These are phyloP conservation scores for Neogobius melanostomus DNA, from an alignment of 2,113 vertebrate species.

Conservation along the genomic window DNA sequence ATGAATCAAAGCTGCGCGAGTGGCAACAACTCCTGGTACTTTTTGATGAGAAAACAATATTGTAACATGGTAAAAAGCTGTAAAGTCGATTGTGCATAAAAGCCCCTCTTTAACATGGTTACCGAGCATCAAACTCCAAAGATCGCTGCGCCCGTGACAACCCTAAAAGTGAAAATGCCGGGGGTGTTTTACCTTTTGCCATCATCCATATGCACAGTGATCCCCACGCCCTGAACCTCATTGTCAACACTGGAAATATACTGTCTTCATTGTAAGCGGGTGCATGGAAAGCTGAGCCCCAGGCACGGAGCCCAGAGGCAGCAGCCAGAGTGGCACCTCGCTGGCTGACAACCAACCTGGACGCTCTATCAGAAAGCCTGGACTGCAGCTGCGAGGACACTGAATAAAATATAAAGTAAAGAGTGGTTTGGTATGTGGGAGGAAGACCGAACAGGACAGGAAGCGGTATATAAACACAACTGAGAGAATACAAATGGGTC, in stretches of 20 bases:
- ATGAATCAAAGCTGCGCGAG: too few relatives aligned
- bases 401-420: slow-evolving; percentile 61
- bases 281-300: slow-evolving; percentile 39
- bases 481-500: slow-evolving; percentile 32
- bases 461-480: slow-evolving; percentile 18
- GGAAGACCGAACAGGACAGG: slow-evolving; percentile 26
- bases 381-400: slow-evolving; percentile 43
- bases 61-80: too few relatives aligned
- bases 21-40: too few relatives aligned
- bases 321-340: slow-evolving; percentile 39
- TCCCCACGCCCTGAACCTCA: background rate
- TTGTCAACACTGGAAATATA: slow-evolving; percentile 25
- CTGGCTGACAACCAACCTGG: slow-evolving; percentile 54
- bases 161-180: background rate
- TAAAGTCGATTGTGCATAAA: too few relatives aligned
- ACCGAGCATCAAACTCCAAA: background rate
- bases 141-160: background rate
- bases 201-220: background rate
- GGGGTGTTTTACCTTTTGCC: background rate
- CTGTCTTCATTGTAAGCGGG: slow-evolving; percentile 43
- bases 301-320: slow-evolving; percentile 28
- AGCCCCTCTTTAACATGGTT: too few relatives aligned
- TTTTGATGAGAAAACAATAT: too few relatives aligned
- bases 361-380: slow-evolving; percentile 38
- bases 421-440: slow-evolving; percentile 34